Base-by-base conservation (phyloP, 2,113 vertebrate genomes). In the Jaculus jaculus region DNA sequence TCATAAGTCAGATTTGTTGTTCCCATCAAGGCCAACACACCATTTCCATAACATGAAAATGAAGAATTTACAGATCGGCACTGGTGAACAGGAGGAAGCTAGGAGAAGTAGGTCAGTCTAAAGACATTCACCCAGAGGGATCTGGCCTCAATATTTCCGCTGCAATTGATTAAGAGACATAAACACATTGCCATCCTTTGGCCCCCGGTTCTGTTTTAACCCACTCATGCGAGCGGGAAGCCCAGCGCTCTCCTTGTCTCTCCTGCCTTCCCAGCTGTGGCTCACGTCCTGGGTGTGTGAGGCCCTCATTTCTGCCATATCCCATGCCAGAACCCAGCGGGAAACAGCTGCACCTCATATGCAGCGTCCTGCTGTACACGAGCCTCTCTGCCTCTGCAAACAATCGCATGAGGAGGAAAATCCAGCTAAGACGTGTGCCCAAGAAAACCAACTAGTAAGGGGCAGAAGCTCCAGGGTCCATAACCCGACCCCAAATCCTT, bases 101-200 rank as follows among this genome's bases (percentile, higher is more conserved):
- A 24, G 9, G 79, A 69, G 79, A 89, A 89, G 30, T 2, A 74
- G 71, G 63, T 66, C 77, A 78, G 32, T 12, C 60, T 72, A 63
- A 71, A 88, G 79, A 82, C 79, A 75, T 23, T 66, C 6, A 13
- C 83, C 84, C 78, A 37, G 37, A 90, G 90, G 68, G 83, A 20
- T 17, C 63, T 61, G 58, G 8, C 75, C 79, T 91, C 79, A 63
- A 10, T 68, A 34, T 78, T 77, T 77, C 87, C 32, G 82, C 47
- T 51, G 79, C 42, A 80, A 15, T 26, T 20, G 37, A 60, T 26
- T 10, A 72, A 81, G 42, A 73, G 39, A 80, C 13, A 30, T 28
- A 32, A 90, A 26, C 7, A 3, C 32, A 60, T 24, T 71, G 51
- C 28, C 32, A 15, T 47, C 11, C 16, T 26, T 16, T 3, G 5